Evolutionary conservation across 2,113 vertebrate species (phyloP), one percentile per base, ranked within the genome.

Genomic region (Miniopterus natalensis): DNA sequence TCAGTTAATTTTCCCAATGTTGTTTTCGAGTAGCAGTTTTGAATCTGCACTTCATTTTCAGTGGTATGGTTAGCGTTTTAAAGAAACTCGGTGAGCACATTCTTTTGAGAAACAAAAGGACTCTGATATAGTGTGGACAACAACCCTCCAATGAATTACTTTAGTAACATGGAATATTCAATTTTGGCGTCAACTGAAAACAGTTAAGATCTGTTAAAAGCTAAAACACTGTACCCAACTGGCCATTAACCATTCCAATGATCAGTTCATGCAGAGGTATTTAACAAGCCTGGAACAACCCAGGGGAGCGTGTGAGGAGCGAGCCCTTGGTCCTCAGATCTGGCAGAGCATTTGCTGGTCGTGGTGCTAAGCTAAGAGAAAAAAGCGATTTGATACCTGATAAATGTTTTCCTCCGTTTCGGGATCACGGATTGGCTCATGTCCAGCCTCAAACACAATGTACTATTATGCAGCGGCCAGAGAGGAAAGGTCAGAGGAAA

Each of bases 401-500:
- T 99, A 99, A 99, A 99, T 99, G 99, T 99, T 99, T 98, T 99
- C 99, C 98, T 99, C 99, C 91, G 98, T 99, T 99, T 99, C 99
- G 97, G 99, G 99, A 98, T 99, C 99, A 98, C 99, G 99, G 99
- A 99, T 99, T 98, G 99, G 99, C 98, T 99, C 99, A 88, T 99
- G 99, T 99, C 99, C 99, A 98, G 99, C 99, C 99, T 99, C 99
- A 99, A 99, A 99, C 98, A 99, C 99, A 99, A 99, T 99, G 99
- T 99, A 99, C 99, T 99, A 99, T 98, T 98, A 98, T 98, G 98
- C 99, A 98, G 99, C 99, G 97, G 99, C 99, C 98, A 98, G 98
- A 98, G 98, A 98, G 96, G 98, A 97, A 98, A 98, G 97, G 95
- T 98, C 97, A 98, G 97, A 98, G 97, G 97, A 98, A 98, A 98